These are phyloP conservation scores for Mystacornis crossleyi DNA, from an alignment of 2,113 vertebrate species.

Conservation along the genomic window DNA sequence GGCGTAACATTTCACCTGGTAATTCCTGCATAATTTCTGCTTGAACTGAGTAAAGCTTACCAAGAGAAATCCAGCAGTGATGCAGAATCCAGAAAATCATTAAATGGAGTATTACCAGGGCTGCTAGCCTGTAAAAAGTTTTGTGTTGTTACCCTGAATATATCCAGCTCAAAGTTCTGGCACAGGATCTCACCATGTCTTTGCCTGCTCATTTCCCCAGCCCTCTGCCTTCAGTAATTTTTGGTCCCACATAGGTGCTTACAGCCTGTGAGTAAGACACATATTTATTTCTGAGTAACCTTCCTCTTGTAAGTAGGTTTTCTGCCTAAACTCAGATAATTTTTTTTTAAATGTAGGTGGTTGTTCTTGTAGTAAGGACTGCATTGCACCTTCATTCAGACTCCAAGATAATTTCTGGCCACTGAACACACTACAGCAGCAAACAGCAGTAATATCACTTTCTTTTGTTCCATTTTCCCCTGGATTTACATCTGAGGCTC, in stretches of 20 bases:
- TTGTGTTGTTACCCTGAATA: background rate
- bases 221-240: background rate
- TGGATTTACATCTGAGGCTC: background rate
- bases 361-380: background rate
- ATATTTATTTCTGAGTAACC: background rate
- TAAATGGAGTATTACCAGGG: background rate
- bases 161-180: background rate
- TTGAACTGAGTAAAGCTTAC: background rate
- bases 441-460: background rate
- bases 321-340: background rate
- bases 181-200: background rate
- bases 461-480: background rate
- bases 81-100: background rate
- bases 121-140: background rate
- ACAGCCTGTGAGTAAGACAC: background rate
- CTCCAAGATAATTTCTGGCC: background rate
- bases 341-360: background rate
- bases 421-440: background rate
- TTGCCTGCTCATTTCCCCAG: background rate
- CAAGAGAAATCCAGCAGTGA: background rate
- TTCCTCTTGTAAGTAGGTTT: background rate
- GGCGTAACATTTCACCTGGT: conserved; percentile 41
- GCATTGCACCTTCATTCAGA: background rate
- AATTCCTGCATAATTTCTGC: conserved; percentile 2
- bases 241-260: background rate